Conservation (phyloP, 2,797 vertebrate genomes). For the Tympanoctomys barrerae region DNA sequence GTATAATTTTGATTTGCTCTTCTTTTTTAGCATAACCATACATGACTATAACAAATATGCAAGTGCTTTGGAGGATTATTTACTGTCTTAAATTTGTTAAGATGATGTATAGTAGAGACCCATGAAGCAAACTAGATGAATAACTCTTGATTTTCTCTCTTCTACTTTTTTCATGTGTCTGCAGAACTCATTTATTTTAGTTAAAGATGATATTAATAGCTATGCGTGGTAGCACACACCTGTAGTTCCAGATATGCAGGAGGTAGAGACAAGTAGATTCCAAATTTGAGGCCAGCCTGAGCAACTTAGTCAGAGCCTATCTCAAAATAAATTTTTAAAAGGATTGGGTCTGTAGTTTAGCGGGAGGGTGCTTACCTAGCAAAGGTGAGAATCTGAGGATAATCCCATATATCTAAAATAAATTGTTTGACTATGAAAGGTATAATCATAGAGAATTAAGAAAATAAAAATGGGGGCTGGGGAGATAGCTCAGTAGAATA, state of each 20-base stretch:
- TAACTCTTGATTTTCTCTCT: neutral
- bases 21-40: conserved; percentile 30
- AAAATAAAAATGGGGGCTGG: neutral
- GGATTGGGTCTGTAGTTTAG: too few relatives aligned
- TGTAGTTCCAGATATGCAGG: neutral
- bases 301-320: neutral
- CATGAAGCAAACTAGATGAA: neutral
- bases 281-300: neutral
- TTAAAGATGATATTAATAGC: neutral
- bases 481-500: too few relatives aligned
- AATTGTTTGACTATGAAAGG: neutral
- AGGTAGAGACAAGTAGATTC: neutral
- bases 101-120: neutral
- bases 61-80: neutral
- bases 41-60: conserved; percentile 19
- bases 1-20: neutral
- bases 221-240: neutral
- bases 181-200: neutral
- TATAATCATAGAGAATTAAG: neutral
- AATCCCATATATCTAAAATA: neutral
- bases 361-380: neutral
- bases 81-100: conserved; percentile 41
- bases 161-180: neutral
- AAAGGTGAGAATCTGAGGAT: neutral
- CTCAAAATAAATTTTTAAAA: neutral